phyloP scores from a whole-genome alignment of 2,888 invertebrate genomes.

The Eupithecia subfuscata region DNA sequence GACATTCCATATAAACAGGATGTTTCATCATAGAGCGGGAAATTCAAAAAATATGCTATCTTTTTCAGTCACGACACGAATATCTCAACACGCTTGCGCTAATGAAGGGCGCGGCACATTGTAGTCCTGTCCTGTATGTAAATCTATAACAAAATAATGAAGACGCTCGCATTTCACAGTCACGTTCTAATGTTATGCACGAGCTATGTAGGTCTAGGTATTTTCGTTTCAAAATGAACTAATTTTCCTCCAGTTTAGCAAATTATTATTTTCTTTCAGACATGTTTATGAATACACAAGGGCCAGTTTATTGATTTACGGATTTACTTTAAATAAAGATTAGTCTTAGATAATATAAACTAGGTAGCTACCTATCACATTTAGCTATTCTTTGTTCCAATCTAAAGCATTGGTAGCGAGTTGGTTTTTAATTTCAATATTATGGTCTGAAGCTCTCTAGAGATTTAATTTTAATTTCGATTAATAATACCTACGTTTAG shows the following conservation, averaged over 20 bases:
- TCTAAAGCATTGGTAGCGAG: not conserved
- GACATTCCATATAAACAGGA: conserved; percentile 16
- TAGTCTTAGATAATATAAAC: not conserved
- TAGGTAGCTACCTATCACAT: not conserved
- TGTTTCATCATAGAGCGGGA: conserved; percentile 25
- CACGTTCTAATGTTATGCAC: conserved; percentile 18
- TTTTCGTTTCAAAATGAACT: not conserved
- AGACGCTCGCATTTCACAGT: conserved; percentile 24
- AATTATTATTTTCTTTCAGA: not conserved
- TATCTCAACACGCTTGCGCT: conserved; percentile 34
- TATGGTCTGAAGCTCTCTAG: not conserved
- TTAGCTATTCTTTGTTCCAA: not conserved
- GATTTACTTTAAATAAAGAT: not conserved
- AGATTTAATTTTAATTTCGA: not conserved
- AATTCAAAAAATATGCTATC: conserved; percentile 24
- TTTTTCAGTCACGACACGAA: conserved; percentile 19
- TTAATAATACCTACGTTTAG: not conserved
- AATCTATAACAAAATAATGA: conserved; percentile 22
- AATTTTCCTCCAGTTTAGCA: not conserved
- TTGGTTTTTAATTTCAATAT: not conserved
- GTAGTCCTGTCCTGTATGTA: conserved; percentile 21
- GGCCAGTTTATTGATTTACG: not conserved
- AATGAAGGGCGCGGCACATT: conserved; percentile 36
- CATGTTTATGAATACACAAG: not conserved
- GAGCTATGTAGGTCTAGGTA: not conserved